A percentile compares a stretch with the other conserved stretches of the same genome.
Conservation (phyloP, 2,797 vertebrate species). For the Tauraco hartlaubi region DNA sequence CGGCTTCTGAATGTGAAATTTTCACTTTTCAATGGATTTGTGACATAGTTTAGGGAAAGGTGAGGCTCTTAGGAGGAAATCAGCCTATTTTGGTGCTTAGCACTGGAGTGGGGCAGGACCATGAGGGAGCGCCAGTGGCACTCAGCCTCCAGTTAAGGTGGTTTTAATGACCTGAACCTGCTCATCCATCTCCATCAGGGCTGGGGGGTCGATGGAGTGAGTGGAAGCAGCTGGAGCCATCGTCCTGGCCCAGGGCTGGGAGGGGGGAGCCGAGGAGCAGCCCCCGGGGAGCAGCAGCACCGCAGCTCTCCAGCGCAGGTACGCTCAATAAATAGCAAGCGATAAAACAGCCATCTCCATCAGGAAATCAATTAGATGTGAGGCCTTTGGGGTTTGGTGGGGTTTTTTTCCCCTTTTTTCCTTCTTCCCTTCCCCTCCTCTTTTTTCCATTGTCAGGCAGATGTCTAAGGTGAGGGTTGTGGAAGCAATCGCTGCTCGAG, state of each 20-base stretch:
- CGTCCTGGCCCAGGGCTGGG: background rate
- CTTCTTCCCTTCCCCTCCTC: background rate
- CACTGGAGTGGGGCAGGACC: background rate
- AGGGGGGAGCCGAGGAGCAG: background rate
- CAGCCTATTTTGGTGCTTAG: background rate
- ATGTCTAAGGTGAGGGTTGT: constrained; percentile 1
- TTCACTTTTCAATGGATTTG: background rate
- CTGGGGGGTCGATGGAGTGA: background rate
- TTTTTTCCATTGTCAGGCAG: background rate
- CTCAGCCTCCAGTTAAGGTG: too few relatives aligned
- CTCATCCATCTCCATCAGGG: background rate
- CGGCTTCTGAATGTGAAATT: background rate
- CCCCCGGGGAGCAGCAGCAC: background rate
- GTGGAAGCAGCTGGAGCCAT: background rate
- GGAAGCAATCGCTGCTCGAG: background rate
- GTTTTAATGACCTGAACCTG: background rate
- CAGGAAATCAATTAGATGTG: constrained; percentile 29
- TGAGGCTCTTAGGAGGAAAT: background rate
- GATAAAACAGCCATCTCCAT: background rate
- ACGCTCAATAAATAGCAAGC: background rate
- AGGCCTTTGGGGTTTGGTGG: background rate
- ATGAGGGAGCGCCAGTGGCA: fast-evolving
- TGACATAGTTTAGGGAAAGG: background rate
- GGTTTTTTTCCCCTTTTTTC: background rate
- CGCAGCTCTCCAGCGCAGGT: background rate